A percentile compares a stretch with the other conserved stretches of the same genome.
These are phyloP conservation scores for Albula goreensis DNA, from an alignment of 2,113 vertebrate species.

Conservation along the genomic window DNA sequence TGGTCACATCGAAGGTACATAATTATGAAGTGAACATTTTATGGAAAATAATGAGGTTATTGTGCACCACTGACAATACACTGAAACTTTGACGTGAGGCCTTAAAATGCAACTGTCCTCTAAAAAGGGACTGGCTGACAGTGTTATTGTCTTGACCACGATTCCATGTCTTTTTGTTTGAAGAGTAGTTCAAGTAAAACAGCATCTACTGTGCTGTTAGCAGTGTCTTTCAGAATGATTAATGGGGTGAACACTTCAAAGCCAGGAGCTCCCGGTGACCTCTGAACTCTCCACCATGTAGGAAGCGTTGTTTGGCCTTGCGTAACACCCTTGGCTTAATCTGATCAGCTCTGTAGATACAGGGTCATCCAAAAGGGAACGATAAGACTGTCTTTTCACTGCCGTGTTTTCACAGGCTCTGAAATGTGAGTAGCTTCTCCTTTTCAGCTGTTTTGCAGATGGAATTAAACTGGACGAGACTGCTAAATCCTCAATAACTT, in stretches of 20 bases:
- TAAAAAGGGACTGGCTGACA: background rate
- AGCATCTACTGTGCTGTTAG: slow-evolving; percentile 21
- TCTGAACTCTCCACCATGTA: slow-evolving; percentile 51
- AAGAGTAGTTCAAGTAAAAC: slow-evolving; percentile 36
- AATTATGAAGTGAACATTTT: too few species aligned
- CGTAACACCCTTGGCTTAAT: slow-evolving; percentile 30
- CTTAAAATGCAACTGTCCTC: background rate
- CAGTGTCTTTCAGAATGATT: slow-evolving; percentile 34
- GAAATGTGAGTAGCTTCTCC: background rate
- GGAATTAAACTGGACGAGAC: background rate
- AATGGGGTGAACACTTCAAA: slow-evolving; percentile 43
- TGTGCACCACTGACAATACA: background rate
- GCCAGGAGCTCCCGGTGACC: slow-evolving; percentile 44
- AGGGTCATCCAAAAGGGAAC: background rate
- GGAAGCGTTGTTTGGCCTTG: slow-evolving; percentile 36
- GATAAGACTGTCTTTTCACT: background rate
- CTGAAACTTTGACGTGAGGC: background rate
- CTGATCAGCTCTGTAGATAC: background rate
- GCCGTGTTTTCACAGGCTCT: background rate
- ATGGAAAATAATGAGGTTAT: background rate
- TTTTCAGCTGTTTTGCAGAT: background rate
- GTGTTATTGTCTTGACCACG: background rate
- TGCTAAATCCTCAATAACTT: background rate
- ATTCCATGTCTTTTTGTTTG: background rate
- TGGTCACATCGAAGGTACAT: too few species aligned